Evolutionary conservation across 2,797 vertebrate species (phyloP), one percentile per base, ranked within the genome.

Genomic region (Serranus cabrilla): DNA sequence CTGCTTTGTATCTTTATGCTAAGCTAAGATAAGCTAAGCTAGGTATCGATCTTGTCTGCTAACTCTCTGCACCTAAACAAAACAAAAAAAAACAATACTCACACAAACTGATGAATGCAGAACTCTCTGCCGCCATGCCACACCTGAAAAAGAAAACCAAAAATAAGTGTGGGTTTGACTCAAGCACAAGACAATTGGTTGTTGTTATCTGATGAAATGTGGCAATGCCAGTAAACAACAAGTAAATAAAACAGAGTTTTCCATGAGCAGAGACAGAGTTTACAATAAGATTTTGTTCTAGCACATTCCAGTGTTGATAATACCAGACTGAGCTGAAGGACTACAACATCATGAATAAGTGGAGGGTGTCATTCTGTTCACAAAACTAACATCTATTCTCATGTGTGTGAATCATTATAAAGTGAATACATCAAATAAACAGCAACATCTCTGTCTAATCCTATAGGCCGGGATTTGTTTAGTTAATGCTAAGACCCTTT

Each of bases 401-500:
- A n/a, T 52, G 61, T 87, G 85, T 84, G 61, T 87, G 85, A 83
- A 91, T 95, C 92, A 94, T 96, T 95, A 94, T 83, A 76, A 91
- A 83, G 88, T 93, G 94, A 95, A 94, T 92, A 94, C 91, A 95
- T 92, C 90, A 93, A 95, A 96, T 93, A 96, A 96, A 95, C 94
- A 94, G 92, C 93, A 93, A 92, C 95, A 94, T 95, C 94, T 92
- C 91, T 79, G 91, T 92, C 95, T 97, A 97, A 97, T 97, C 96
- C 96, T 95, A 95, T 95, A 94, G 96, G 91, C 93, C 78, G 84
- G 96, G 96, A 97, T 97, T 97, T 97, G 93, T 96, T 95, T 96
- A 89, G 94, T 96, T 96, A 97, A 97, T 91, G 93, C 95, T 97
- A 97, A 97, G 94, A 96, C 96, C 96, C 95, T 89, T 96, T 95